Base-by-base conservation (phyloP, 2,113 vertebrate species). In the Nicator chloris region DNA sequence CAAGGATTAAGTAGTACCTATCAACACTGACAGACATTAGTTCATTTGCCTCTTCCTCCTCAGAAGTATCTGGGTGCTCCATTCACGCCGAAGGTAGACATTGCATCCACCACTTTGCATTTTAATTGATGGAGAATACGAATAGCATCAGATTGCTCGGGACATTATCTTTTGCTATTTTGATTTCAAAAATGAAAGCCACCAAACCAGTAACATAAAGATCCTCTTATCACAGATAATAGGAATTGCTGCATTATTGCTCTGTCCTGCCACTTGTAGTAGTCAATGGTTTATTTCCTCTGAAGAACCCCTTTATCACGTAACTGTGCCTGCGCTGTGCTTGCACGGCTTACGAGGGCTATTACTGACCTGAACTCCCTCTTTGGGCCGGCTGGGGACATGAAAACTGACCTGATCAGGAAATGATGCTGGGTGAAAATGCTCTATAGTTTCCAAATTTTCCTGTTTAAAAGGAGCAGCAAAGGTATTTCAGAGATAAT, bases 141-240 rank as follows among this genome's bases (percentile, higher is more conserved):
- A 63, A 18, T 4, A 73, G 44, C 0, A 0, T 54, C 56, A 45
- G 59, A 47, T 71, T 11, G 2, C 42, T 56, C 3, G 1, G 24
- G 65, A 57, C 19, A 13, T 21, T 56, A 37, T 42, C 42, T 71
- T 82, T 31, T 37, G 44, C 40, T 82, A 10, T 49, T 91, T 40
- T 68, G 53, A 68, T 78, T 87, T 75, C 5, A 63, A 79, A 94
- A 91, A 75, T 30, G 44, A 85, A 60, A 82, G 57, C 35, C 51
- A 42, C 40, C 47, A 75, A 87, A 51, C 9, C 28, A 44, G n/a
- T 28, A 57, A 50, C n/a, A 57, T 33, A 50, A 81, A 69, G 47
- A 53, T 50, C 30, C 9, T 79, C 23, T 27, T 81, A 51, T 47
- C 86, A 51, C 42, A 81, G 72, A 8, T 28, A 66, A 71, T 3